phyloP scores from a whole-genome alignment of 2,888 invertebrate species.

The Formica aserva region DNA sequence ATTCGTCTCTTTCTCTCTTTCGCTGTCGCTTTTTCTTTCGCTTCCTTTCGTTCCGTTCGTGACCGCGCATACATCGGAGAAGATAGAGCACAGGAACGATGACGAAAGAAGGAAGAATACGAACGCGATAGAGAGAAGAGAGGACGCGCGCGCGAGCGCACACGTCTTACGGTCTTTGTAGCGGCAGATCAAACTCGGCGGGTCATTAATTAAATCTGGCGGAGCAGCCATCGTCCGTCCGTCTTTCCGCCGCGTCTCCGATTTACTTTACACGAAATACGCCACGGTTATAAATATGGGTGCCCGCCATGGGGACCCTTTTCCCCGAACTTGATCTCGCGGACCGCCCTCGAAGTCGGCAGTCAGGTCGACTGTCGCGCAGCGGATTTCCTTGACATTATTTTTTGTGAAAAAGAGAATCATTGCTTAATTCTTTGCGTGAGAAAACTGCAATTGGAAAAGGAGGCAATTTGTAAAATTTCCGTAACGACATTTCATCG shows the following conservation, averaged over 20 bases:
- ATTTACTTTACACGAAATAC: conserved; percentile 79
- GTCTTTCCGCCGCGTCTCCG: conserved; percentile 74
- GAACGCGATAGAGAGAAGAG: conserved; percentile 51
- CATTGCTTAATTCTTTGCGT: conserved; percentile 3
- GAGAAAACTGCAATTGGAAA: not conserved
- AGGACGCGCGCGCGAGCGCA: conserved; percentile 50
- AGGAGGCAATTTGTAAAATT: not conserved
- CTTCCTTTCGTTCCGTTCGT: conserved; percentile 18
- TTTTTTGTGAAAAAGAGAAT: conserved; percentile 5
- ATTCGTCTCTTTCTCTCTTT: conserved; percentile 48
- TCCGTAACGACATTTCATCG: not conserved
- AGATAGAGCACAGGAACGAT: conserved; percentile 36
- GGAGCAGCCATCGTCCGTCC: conserved; percentile 79
- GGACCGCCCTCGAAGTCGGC: conserved; percentile 72
- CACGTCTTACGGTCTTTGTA: conserved; percentile 76
- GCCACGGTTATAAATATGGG: conserved; percentile 78
- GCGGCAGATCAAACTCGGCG: conserved; percentile 84
- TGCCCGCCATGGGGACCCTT: conserved; percentile 75
- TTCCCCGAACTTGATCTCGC: conserved; percentile 78
- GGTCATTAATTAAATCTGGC: conserved; percentile 85
- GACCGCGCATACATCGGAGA: conserved; percentile 35
- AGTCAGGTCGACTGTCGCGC: conserved; percentile 32
- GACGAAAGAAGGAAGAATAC: conserved; percentile 37
- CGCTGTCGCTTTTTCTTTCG: conserved; percentile 39
- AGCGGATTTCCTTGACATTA: not conserved